phyloP scores from a whole-genome alignment of 2,113 vertebrate genomes.

The Cyanoderma ruficeps region DNA sequence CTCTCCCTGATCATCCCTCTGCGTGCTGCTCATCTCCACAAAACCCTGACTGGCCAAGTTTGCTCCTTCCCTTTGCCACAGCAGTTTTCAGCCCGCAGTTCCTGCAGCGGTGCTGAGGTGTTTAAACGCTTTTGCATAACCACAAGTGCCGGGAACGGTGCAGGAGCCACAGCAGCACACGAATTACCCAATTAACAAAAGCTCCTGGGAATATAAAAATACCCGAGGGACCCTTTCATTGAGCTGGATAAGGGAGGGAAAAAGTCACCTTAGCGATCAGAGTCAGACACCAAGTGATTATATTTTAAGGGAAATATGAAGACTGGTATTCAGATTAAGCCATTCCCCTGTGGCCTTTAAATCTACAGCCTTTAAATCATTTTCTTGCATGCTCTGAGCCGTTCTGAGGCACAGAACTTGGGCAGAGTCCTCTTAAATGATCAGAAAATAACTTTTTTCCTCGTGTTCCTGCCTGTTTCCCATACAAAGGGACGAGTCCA shows the following conservation, averaged over 20 bases:
- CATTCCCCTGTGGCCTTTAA: conserved; percentile 12
- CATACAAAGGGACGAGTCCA: not conserved
- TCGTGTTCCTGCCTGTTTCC: not conserved
- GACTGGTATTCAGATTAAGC: conserved; percentile 19
- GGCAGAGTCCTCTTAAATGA: not conserved
- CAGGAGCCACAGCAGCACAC: not conserved
- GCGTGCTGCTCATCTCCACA: not conserved
- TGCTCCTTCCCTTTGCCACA: not conserved
- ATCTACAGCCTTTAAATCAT: conserved; percentile 34
- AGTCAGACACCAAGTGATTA: not conserved
- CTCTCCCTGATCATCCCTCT: not conserved
- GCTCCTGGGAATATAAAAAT: not conserved
- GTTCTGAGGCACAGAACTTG: not conserved
- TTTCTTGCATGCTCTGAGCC: not conserved
- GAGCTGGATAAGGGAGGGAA: not conserved
- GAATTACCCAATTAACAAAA: not conserved
- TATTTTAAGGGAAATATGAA: conserved; percentile 43
- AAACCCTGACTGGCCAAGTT: not conserved
- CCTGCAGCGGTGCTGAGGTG: not conserved
- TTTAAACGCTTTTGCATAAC: not conserved
- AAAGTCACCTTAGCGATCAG: conserved; percentile 59
- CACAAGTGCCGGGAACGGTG: not conserved
- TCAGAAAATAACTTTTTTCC: not conserved
- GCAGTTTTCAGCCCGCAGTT: not conserved
- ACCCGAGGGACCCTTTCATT: not conserved